Base-by-base conservation (phyloP, 2,797 vertebrate species). In the Pipistrellus pygmaeus region DNA sequence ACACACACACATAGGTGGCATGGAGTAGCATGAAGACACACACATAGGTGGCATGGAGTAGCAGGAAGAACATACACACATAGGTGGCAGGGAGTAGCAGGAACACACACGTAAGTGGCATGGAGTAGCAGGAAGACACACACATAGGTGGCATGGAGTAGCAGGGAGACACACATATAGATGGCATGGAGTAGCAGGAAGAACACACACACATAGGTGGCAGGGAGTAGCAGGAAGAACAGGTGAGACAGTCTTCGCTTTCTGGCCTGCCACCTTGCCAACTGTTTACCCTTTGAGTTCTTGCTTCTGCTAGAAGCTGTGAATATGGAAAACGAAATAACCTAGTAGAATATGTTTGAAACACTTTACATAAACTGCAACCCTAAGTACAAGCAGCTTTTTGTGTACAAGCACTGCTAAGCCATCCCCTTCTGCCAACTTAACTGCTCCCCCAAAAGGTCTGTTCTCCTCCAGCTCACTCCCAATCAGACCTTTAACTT, bases 301-400 rank as follows among this genome's bases (percentile, higher is more conserved):
- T 44, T 32, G 23, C 44, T 95, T 94, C 44, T 69, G 48, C 53
- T 77, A 57, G 85, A 92, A 81, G 62, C 25, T 83, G 9, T 53
- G 66, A 55, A n/a, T 57, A 35, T 73, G 35, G 82, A 80, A 78
- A 88, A 86, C 25, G 88, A 90, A 91, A 38, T 20, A 75, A 35
- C 6, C 20, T 41, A 44, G 14, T 27, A 77, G 66, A 60, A 32
- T 14, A 8, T 71, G 86, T 53, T 85, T 71, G 77, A 38, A 83
- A 66, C 38, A 78, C 55, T 76, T 62, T 60, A 53, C 57, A 41
- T 64, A 32, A 51, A 48, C 51, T 72, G 12, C 23, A 68, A 23
- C 30, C 44, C 57, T 13, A 64, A 62, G 48, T 20, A 71, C 6
- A 76, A 30, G 18, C 38, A n/a, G 51, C 13, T 35, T 51, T 48